Base-by-base conservation (phyloP, 2,113 vertebrate species). In the Tupaia chinensis region DNA sequence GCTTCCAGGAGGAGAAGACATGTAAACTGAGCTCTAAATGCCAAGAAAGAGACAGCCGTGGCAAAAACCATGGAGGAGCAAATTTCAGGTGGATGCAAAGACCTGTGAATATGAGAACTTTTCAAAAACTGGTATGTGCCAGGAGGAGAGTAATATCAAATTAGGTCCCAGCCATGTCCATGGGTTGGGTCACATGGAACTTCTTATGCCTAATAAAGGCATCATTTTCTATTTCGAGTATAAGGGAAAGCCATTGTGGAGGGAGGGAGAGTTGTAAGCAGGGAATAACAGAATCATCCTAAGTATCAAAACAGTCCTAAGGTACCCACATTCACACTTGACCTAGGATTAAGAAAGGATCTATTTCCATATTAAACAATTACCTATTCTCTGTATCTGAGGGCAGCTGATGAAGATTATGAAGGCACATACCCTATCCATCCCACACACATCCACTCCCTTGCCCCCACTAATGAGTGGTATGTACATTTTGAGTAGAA, bases 201-300 rank as follows among this genome's bases (percentile, higher is more conserved):
- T 89, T 81, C 58, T 89, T 77, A 81, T 19, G 22, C 25, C 19
- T 68, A 13, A 54, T 79, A 61, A 92, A 92, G 53, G 8, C 60
- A 93, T 97, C 60, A 8, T 69, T 95, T 95, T 78, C 44, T 89
- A 23, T 77, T 80, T 69, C 81, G 29, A 95, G 12, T 66, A 20
- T 44, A 58, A 68, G 69, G 34, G 76, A 63, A 79, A 76, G 22
- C 61, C 25, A 27, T 69, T 65, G n/a, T 66, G 19, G 54, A 60
- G 8, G 14, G 53, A 27, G 70, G 60, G 70, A 92, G 4, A 7
- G 1, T 32, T 53, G 0, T 76, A 23, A 56, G 25, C 19, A 93
- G 32, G 10, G 3, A 87, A 14, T n/a, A 4, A 56, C 27, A 58
- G 58, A n/a, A 95, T 89, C 68, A 85, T 89, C 80, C 81, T 14